phyloP scores from a whole-genome alignment of 1,140 invertebrate species.

The Microplitis demolitor region DNA sequence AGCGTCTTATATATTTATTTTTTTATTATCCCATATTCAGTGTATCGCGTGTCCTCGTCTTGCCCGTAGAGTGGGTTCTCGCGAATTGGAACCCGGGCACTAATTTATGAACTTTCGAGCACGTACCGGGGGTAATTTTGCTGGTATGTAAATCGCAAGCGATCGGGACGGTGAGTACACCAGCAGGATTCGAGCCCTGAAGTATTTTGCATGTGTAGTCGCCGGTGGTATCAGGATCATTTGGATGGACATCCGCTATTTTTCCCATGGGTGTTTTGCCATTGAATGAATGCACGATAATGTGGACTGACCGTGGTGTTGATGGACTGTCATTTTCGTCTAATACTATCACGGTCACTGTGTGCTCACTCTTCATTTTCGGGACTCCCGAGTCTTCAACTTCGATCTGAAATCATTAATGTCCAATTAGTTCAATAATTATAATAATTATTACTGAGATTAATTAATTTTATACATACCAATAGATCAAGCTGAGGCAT shows the following conservation, averaged over 20 bases:
- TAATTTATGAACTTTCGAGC: slow-evolving; percentile 27
- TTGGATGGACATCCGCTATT: slow-evolving; percentile 89
- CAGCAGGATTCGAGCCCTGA: slow-evolving; percentile 61
- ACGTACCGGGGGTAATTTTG: slow-evolving; percentile 67
- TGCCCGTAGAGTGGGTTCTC: not conserved
- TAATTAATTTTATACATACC: slow-evolving; percentile 44
- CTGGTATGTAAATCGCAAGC: slow-evolving; percentile 80
- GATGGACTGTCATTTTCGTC: slow-evolving; percentile 95
- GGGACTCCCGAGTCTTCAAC: slow-evolving; percentile 89
- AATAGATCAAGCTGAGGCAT: slow-evolving; percentile 75
- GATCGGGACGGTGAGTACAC: slow-evolving; percentile 73
- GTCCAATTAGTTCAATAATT: slow-evolving; percentile 1
- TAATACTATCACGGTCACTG: slow-evolving; percentile 76
- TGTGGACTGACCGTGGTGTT: slow-evolving; percentile 77
- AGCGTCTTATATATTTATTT: too few relatives aligned
- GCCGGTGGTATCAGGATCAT: slow-evolving; percentile 86
- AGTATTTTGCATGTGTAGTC: slow-evolving; percentile 86
- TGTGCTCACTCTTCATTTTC: slow-evolving; percentile 77
- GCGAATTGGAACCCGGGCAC: not conserved
- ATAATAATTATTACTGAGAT: not conserved
- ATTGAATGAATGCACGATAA: slow-evolving; percentile 81
- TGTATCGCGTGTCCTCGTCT: not conserved
- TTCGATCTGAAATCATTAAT: slow-evolving; percentile 65
- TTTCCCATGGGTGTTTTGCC: slow-evolving; percentile 74
- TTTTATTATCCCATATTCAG: too few relatives aligned